phyloP scores from a whole-genome alignment of 2,797 vertebrate species.

The Crocodylus rhombifer region DNA sequence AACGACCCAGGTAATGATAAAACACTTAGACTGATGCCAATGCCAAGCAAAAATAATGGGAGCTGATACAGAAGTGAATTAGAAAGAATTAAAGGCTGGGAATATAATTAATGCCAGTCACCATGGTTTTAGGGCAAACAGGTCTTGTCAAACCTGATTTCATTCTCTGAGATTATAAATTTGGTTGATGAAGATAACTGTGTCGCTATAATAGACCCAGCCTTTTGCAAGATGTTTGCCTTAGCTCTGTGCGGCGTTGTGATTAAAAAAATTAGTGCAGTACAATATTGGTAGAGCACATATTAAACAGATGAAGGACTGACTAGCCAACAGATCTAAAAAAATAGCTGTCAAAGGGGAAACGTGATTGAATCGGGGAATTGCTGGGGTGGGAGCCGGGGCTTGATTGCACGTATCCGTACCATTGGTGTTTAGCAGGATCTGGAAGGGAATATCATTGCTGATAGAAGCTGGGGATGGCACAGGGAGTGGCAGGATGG shows the following conservation, averaged over 20 bases:
- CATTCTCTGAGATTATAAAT: background rate
- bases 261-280: background rate
- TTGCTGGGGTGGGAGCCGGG: background rate
- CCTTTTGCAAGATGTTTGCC: background rate
- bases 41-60: background rate
- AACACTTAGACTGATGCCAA: background rate
- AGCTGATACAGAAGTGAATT: background rate
- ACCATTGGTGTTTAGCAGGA: background rate
- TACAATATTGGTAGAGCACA: background rate
- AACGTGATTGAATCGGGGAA: background rate
- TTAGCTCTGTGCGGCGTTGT: background rate
- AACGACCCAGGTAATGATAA: background rate
- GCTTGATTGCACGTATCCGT: fast-evolving
- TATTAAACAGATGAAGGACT: background rate
- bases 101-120: background rate
- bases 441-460: background rate
- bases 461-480: background rate
- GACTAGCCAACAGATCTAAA: background rate
- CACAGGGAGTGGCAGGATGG: background rate
- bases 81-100: background rate
- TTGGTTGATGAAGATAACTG: background rate
- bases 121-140: no score
- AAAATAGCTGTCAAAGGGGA: background rate
- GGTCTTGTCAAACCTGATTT: background rate
- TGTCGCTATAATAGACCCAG: background rate